A percentile compares a stretch with the other conserved stretches of the same genome.
These are phyloP conservation scores for Stegodyphus mimosarum DNA, from an alignment of 1,140 invertebrate genomes.

Conservation along the genomic window DNA sequence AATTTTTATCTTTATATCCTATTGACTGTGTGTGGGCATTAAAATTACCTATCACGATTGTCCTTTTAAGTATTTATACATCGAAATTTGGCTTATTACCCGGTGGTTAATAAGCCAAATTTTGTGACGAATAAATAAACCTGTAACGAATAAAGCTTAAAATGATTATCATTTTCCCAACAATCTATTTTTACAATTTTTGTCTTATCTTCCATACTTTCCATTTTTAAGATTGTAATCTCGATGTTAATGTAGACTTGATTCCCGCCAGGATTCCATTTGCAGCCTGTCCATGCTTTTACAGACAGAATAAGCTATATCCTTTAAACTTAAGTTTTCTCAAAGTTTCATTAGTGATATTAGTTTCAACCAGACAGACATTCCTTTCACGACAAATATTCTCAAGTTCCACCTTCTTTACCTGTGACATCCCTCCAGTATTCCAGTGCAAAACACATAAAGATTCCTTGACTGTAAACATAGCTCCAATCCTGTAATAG, in stretches of 20 bases:
- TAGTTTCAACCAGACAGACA: slow-evolving; percentile 22
- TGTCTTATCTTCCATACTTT: slow-evolving; percentile 27
- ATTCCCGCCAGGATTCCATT: slow-evolving; percentile 38
- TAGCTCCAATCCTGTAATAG: neutral
- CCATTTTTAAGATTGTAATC: slow-evolving; percentile 34
- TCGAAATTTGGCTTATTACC: slow-evolving; percentile 15
- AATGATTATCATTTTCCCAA: slow-evolving; percentile 35
- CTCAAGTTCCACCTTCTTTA: slow-evolving; percentile 20
- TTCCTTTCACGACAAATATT: slow-evolving; percentile 26
- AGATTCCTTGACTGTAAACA: neutral
- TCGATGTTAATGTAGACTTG: slow-evolving; percentile 14
- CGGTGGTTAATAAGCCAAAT: neutral
- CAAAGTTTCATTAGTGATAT: slow-evolving; percentile 23
- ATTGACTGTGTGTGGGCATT: slow-evolving; percentile 1
- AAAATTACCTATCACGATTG: slow-evolving; percentile 10
- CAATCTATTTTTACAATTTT: slow-evolving; percentile 29
- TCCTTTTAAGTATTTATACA: slow-evolving; percentile 15
- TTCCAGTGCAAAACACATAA: slow-evolving; percentile 7
- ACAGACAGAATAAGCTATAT: slow-evolving; percentile 7
- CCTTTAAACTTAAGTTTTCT: slow-evolving; percentile 22
- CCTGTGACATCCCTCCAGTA: neutral
- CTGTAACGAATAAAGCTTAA: slow-evolving; percentile 21
- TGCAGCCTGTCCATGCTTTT: slow-evolving; percentile 19
- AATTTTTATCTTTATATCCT: slow-evolving; percentile 19
- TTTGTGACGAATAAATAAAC: no score